These are phyloP conservation scores for Acanthosoma haemorrhoidale DNA, from an alignment of 2,888 invertebrate genomes.

Conservation along the genomic window DNA sequence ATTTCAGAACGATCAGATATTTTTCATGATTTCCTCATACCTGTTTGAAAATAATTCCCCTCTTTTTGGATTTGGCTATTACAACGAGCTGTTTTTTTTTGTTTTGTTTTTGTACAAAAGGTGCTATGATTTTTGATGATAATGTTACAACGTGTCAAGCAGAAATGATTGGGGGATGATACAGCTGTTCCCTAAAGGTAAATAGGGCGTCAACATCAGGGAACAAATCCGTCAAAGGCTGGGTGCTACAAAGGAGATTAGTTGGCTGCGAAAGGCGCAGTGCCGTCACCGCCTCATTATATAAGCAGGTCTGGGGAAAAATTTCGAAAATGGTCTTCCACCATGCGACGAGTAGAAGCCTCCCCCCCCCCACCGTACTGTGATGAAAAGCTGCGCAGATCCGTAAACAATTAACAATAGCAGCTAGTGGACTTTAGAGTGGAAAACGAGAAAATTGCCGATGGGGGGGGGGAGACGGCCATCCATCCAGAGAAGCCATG, in stretches of 20 bases:
- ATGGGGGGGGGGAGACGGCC: neutral
- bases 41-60: too few relatives aligned
- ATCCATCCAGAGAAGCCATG: too few relatives aligned
- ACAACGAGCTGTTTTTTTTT: too few relatives aligned
- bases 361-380: too few relatives aligned
- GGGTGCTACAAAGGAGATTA: neutral
- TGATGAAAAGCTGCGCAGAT: conserved; percentile 2
- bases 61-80: too few relatives aligned
- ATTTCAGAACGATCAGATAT: too few relatives aligned
- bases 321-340: neutral
- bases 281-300: too few relatives aligned
- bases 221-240: neutral
- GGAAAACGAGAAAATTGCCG: neutral
- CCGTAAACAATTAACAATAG: conserved; percentile 1
- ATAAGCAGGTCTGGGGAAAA: neutral
- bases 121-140: too few relatives aligned
- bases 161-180: too few relatives aligned
- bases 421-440: neutral
- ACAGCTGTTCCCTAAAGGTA: neutral
- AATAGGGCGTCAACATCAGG: neutral
- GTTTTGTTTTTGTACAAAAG: too few relatives aligned
- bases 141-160: too few relatives aligned
- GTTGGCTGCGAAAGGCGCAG: neutral
- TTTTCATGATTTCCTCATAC: too few relatives aligned
- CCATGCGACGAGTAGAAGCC: neutral